These are phyloP conservation scores for Oncorhynchus nerka DNA, from an alignment of 2,113 vertebrate genomes.

Conservation along the genomic window DNA sequence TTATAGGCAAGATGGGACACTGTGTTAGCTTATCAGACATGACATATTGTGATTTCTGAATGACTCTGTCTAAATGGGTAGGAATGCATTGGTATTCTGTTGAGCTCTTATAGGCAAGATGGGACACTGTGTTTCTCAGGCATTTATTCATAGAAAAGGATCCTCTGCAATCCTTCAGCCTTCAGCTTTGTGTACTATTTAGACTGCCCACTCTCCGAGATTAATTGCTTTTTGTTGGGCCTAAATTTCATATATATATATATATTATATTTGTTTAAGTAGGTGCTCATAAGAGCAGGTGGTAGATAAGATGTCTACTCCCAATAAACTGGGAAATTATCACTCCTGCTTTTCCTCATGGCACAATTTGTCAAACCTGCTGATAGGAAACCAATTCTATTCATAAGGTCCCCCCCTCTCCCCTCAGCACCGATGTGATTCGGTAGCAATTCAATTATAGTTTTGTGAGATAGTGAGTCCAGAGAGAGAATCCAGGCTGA, in stretches of 20 bases:
- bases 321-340: slow-evolving; percentile 91
- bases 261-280: slow-evolving; percentile 46
- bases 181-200: slow-evolving; percentile 30
- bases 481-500: slow-evolving; percentile 90
- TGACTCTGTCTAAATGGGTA: too few relatives aligned
- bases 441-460: slow-evolving; percentile 98
- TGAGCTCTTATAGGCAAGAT: too few relatives aligned
- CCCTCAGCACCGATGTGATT: slow-evolving; percentile 80
- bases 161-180: too few relatives aligned
- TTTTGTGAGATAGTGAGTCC: slow-evolving; percentile 91
- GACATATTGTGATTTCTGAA: too few relatives aligned
- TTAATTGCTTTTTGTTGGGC: slow-evolving; percentile 45
- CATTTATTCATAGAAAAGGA: slow-evolving; percentile 14
- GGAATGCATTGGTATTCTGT: too few relatives aligned
- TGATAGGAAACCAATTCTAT: slow-evolving; percentile 97
- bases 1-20: too few relatives aligned
- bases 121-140: slow-evolving; percentile 11
- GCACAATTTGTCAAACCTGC: slow-evolving; percentile 93
- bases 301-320: slow-evolving; percentile 79
- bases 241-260: slow-evolving; percentile 43
- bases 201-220: slow-evolving; percentile 39
- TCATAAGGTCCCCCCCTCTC: slow-evolving; percentile 75
- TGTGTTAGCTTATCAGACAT: not conserved
- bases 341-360: slow-evolving; percentile 80
- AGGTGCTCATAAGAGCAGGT: slow-evolving; percentile 70